These are phyloP conservation scores for Gobionotothen gibberifrons DNA, from an alignment of 2,797 vertebrate species.

Conservation along the genomic window DNA sequence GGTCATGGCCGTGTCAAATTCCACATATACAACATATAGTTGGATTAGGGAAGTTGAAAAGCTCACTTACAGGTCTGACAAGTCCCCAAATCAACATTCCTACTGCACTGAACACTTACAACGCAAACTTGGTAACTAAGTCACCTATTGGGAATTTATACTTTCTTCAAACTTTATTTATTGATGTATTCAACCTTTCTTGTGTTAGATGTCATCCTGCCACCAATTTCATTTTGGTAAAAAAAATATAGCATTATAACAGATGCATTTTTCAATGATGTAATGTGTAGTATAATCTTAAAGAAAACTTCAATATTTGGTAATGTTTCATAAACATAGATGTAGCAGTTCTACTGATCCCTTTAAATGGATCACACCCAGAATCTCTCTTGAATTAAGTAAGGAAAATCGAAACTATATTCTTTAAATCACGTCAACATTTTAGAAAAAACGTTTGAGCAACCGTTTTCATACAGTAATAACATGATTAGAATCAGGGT, in stretches of 20 bases:
- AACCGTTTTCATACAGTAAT: not conserved
- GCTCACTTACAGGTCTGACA: not conserved
- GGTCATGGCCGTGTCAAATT: constrained; percentile 17
- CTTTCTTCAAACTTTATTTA: not conserved
- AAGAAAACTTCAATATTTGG: too few relatives aligned
- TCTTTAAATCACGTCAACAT: not conserved
- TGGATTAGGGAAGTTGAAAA: not conserved
- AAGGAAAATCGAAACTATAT: not conserved
- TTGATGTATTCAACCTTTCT: not conserved
- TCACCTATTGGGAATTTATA: not conserved
- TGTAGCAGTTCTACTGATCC: not conserved
- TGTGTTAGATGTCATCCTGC: not conserved
- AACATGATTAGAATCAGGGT: not conserved
- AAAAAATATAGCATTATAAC: not conserved
- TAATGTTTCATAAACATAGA: not conserved
- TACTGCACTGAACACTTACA: not conserved
- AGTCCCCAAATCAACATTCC: constrained; percentile 2
- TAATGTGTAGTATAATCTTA: not conserved
- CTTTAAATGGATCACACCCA: not conserved
- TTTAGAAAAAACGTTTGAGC: not conserved
- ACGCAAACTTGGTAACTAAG: not conserved
- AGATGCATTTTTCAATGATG: not conserved
- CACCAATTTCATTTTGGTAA: not conserved
- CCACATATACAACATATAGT: not conserved
- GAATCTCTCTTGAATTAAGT: not conserved